Evolutionary conservation across 2,113 vertebrate genomes (phyloP).

Genomic region (Seriola dumerili): DNA sequence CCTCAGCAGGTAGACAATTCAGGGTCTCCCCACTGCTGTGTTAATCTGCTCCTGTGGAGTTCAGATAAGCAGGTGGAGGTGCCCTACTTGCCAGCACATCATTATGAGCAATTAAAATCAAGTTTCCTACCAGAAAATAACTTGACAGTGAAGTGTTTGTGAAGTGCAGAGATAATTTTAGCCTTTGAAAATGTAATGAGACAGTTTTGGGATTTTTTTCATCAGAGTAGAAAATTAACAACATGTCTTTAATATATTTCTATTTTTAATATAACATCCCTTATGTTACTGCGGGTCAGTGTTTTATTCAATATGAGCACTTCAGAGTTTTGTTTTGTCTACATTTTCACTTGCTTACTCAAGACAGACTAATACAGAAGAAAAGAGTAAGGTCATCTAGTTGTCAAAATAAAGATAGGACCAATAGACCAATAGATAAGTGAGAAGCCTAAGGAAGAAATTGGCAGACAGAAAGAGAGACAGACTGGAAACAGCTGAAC

Average conservation of each 20-base stretch:
- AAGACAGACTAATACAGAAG: background rate
- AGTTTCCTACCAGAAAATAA: conserved; percentile 35
- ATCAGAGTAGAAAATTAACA: background rate
- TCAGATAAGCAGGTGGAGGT: conserved; percentile 42
- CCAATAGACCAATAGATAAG: background rate
- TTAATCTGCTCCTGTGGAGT: conserved; percentile 75
- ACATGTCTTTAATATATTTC: background rate
- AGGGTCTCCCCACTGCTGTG: conserved; percentile 64
- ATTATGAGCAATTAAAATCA: conserved; percentile 82
- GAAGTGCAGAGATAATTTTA: conserved; percentile 13
- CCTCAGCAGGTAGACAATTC: conserved; percentile 50
- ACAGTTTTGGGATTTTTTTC: background rate
- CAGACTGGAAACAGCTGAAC: conserved; percentile 14
- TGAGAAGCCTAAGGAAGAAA: background rate
- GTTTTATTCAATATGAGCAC: background rate
- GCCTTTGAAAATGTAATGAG: conserved; percentile 7
- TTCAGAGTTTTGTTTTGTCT: background rate
- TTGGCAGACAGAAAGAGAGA: background rate
- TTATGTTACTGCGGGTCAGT: background rate
- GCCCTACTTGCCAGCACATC: conserved; percentile 59
- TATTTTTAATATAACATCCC: background rate
- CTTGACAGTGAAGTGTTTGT: conserved; percentile 36
- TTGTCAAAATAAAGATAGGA: background rate
- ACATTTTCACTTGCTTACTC: background rate
- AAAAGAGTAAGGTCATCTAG: background rate